A percentile compares a stretch with the other conserved stretches of the same genome.
Conservation (phyloP, 2,797 vertebrate species). For the Varecia variegata region DNA sequence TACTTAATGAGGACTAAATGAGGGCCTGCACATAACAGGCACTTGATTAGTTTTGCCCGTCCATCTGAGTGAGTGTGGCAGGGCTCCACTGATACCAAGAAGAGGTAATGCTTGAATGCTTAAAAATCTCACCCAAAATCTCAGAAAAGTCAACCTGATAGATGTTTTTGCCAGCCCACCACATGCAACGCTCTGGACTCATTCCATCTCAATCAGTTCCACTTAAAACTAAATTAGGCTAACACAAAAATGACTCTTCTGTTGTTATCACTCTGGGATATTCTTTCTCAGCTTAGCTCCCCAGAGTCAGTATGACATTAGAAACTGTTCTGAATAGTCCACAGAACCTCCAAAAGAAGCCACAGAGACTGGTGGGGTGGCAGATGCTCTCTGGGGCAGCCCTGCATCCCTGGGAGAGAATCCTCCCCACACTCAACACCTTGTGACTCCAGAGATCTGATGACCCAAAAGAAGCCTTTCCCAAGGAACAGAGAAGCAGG, state of each 20-base stretch:
- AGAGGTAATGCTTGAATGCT: neutral
- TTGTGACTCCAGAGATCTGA: neutral
- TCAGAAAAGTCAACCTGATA: neutral
- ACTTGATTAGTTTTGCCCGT: neutral
- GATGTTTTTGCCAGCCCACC: neutral
- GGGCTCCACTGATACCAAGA: neutral
- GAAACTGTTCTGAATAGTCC: neutral
- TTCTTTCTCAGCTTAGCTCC: neutral
- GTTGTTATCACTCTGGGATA: too few relatives aligned
- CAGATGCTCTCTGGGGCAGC: neutral
- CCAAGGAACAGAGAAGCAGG: neutral
- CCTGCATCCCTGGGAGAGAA: neutral
- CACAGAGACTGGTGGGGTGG: neutral
- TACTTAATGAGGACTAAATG: too few relatives aligned
- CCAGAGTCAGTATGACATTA: neutral
- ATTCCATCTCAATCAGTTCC: neutral
- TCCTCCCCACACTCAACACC: neutral
- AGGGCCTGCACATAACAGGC: fast-evolving
- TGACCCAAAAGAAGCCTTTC: neutral
- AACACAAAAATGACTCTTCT: neutral
- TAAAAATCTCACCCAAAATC: neutral
- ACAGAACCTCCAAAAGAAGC: neutral
- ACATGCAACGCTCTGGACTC: neutral
- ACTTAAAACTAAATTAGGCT: neutral
- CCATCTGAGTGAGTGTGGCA: neutral